Evolutionary conservation across 2,888 invertebrate genomes (phyloP), one percentile per base, ranked within the genome.

Genomic region (Lepidonotus clava): DNA sequence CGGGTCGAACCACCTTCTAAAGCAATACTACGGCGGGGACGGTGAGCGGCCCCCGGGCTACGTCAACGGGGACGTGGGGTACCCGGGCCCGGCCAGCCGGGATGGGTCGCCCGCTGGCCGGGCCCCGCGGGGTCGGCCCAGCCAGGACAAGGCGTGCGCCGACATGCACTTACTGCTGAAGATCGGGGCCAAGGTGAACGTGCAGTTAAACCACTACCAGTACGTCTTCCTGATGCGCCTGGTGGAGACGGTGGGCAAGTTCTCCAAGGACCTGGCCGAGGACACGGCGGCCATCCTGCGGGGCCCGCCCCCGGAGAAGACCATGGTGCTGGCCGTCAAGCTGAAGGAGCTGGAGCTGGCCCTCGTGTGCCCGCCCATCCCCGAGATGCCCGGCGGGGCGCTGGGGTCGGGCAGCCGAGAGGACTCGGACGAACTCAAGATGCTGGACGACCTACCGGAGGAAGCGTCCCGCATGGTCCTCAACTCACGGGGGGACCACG

Each of bases 141-240:
- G n/a, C 21, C 38, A 36, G 21, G 84, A 71, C 77, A 84, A 86
- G 51, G n/a, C 36, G 38, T 38, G 38, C 36, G 91, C 91, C 32
- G 91, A 97, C 90, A 96, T 98, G 89, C 97, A 97, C 94, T 96
- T 97, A 38, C 95, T 98, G 83, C 96, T 97, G 0, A 96, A 97
- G 91, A 96, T 98, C 84, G 96, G 96, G 84, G 97, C 97, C 91
- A 95, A 98, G 85, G 96, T 98, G 84, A 97, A 97, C 89, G 95
- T 98, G 2, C 98, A 98, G 94, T 95, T 99, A 88, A 98, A 98
- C 95, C 98, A 98, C 94, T 98, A 97, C 94, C 98, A 98, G 95
- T 97, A 97, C 95, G 95, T 98, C 90, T 98, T 98, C 95, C 95
- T 98, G 85, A 94, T 98, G 94, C 95, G 98, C 85, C 95, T 98